phyloP scores from a whole-genome alignment of 1,140 invertebrate species.

The Diploscapter pachys region DNA sequence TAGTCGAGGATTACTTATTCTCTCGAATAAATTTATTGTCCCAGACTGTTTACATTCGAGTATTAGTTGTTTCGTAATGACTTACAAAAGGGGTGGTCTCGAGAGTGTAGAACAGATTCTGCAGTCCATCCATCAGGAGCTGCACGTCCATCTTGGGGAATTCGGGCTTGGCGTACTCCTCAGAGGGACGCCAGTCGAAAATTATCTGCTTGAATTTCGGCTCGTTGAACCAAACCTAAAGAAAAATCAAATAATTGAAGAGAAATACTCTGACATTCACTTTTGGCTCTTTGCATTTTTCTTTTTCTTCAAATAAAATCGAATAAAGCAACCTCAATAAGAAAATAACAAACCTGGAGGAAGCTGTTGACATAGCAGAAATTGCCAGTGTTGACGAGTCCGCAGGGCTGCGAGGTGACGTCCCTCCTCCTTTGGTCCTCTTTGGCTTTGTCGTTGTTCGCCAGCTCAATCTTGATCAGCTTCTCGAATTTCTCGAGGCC shows the following conservation, averaged over 20 bases:
- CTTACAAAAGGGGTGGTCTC: constrained; percentile 54
- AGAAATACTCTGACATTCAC: background rate
- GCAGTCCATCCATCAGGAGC: constrained; percentile 46
- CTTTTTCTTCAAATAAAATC: constrained; percentile 20
- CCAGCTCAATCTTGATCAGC: constrained; percentile 29
- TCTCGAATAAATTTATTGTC: too few relatives aligned
- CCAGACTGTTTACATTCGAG: background rate
- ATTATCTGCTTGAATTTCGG: constrained; percentile 50
- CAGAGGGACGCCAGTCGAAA: constrained; percentile 45
- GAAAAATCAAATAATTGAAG: constrained; percentile 57
- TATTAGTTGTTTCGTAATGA: background rate
- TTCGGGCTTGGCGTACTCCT: constrained; percentile 23
- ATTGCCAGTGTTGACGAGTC: constrained; percentile 48
- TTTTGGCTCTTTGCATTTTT: too few relatives aligned
- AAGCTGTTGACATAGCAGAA: constrained; percentile 57
- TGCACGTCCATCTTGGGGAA: constrained; percentile 50
- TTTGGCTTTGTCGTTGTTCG: constrained; percentile 23
- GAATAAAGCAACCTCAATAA: background rate
- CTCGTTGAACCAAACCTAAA: constrained; percentile 55
- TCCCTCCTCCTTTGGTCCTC: constrained; percentile 36
- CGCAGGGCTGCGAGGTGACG: constrained; percentile 45
- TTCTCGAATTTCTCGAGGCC: constrained; percentile 56
- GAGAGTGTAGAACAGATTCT: constrained; percentile 48
- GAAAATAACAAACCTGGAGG: constrained; percentile 43
- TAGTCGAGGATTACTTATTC: too few relatives aligned